phyloP scores from a whole-genome alignment of 1,140 invertebrate species.

The Drosophila seguyi region DNA sequence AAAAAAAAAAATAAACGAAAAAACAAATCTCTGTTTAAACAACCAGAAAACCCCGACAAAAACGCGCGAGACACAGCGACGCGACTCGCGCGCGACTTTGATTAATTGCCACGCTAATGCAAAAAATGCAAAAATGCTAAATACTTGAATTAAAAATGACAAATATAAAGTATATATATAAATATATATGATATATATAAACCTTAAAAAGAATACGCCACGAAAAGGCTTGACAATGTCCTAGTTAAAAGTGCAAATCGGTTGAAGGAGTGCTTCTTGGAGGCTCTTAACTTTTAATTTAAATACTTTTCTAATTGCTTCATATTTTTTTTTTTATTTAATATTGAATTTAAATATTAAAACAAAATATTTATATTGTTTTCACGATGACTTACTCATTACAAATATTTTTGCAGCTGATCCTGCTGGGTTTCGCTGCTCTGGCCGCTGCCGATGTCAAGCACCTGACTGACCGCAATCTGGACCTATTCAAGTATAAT shows the following conservation, averaged over 20 bases:
- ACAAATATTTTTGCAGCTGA: constrained; percentile 34
- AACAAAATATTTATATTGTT: neutral
- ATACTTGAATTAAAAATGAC: neutral
- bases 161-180: constrained; percentile 14
- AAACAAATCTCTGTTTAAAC: constrained; percentile 10
- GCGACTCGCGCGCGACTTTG: constrained; percentile 68
- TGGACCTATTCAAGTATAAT: constrained; percentile 83
- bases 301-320: too few species aligned
- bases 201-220: neutral
- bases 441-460: constrained; percentile 73
- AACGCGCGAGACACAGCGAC: constrained; percentile 62
- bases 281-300: too few species aligned
- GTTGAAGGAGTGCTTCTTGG: neutral
- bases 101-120: constrained; percentile 63
- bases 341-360: neutral
- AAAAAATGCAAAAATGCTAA: constrained; percentile 26
- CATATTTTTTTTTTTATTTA: too few species aligned
- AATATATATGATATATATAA: neutral
- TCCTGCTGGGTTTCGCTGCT: constrained; percentile 70
- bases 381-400: too few species aligned
- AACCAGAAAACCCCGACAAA: constrained; percentile 14
- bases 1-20: constrained; percentile 23
- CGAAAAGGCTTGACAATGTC: constrained; percentile 8
- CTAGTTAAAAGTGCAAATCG: neutral
- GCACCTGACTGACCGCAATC: constrained; percentile 75